Percentiles rank a stretch among this genome's conserved stretches.
Evolutionary conservation across 2,113 vertebrate species (phyloP).

Genomic region (Pteropus alecto): DNA sequence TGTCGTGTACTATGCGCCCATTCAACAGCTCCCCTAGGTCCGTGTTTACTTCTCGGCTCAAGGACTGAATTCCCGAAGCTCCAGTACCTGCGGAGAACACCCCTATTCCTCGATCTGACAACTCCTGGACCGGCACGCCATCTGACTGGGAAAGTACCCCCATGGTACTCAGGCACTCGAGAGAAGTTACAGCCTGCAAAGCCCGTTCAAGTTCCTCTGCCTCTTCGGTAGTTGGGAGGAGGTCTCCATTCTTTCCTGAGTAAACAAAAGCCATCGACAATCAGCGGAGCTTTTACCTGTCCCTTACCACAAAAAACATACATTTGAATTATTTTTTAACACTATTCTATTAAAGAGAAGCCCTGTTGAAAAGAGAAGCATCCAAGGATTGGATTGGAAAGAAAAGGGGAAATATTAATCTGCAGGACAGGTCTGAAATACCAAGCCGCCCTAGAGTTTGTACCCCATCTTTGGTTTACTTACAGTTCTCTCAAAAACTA

Average conservation of each 20-base stretch:
- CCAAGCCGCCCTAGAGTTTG: neutral
- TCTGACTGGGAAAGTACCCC: conserved; percentile 93
- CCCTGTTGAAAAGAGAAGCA: neutral
- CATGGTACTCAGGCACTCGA: conserved; percentile 98
- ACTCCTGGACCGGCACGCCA: conserved; percentile 88
- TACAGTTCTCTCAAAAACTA: neutral
- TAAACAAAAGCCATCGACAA: conserved; percentile 55
- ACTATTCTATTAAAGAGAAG: neutral
- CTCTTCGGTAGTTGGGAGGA: conserved; percentile 97
- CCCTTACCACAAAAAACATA: neutral
- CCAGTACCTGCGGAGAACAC: conserved; percentile 91
- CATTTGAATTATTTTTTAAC: neutral
- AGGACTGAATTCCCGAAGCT: conserved; percentile 88
- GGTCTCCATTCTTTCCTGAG: conserved; percentile 97
- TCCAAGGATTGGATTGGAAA: neutral
- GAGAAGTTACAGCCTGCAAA: conserved; percentile 96
- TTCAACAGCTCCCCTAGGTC: conserved; percentile 94
- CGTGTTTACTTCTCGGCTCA: conserved; percentile 87
- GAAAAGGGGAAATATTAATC: neutral
- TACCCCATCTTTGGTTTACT: neutral
- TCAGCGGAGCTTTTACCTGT: neutral
- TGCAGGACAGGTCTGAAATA: neutral
- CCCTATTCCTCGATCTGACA: conserved; percentile 90
- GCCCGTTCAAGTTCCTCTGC: conserved; percentile 98
- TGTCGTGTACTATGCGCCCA: conserved; percentile 92